These are phyloP conservation scores for Trisateles emortualis DNA, from an alignment of 2,888 invertebrate species.

Conservation along the genomic window DNA sequence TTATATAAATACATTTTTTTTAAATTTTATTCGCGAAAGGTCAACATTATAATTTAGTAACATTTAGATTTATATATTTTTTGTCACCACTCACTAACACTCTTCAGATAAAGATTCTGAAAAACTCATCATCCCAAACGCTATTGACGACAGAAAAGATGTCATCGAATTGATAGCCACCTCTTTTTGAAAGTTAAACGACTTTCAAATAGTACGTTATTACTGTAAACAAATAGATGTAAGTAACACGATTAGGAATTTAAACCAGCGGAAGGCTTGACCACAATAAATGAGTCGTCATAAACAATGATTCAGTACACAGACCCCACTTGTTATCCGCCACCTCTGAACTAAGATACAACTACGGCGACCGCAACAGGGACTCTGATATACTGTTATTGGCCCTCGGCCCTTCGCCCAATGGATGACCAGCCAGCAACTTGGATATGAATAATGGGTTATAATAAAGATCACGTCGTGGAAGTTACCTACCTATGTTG, in stretches of 20 bases:
- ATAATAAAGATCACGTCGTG: constrained; percentile 48
- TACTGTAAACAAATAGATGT: background rate
- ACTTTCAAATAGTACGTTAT: no score
- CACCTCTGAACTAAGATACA: constrained; percentile 44
- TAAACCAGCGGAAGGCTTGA: background rate
- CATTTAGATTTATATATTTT: no score
- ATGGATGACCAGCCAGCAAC: constrained; percentile 56
- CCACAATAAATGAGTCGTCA: constrained; percentile 55
- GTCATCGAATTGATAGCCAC: no score
- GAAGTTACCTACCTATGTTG: no score
- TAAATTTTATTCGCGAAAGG: no score
- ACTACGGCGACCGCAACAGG: constrained; percentile 56
- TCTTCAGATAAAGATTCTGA: no score
- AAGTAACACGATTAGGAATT: background rate
- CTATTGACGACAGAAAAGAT: no score
- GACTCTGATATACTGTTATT: constrained; percentile 60
- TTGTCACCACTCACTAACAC: no score
- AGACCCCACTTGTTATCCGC: constrained; percentile 46
- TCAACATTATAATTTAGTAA: no score
- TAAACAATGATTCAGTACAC: constrained; percentile 58
- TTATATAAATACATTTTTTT: no score
- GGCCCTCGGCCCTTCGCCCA: constrained; percentile 52
- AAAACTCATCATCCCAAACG: no score
- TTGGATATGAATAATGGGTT: constrained; percentile 54
- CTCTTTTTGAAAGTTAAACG: no score